Conservation (phyloP, 2,113 vertebrate species). For the Ammospiza nelsoni region DNA sequence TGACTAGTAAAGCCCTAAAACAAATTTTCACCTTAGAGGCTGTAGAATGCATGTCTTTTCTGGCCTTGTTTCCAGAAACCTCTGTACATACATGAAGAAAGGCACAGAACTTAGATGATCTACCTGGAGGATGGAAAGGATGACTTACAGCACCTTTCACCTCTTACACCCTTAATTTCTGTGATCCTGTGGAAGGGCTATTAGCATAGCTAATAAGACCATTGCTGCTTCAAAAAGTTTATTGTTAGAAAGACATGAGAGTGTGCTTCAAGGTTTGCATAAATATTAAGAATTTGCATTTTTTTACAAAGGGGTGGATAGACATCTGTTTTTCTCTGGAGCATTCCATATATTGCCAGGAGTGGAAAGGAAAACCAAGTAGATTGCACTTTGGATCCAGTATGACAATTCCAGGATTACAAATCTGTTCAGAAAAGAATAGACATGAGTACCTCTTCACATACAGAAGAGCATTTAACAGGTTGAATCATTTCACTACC, state of each 20-base stretch:
- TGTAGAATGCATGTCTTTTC: background rate
- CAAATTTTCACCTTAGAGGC: background rate
- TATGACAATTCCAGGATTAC: background rate
- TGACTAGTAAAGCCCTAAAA: background rate
- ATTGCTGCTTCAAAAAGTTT: background rate
- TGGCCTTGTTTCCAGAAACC: background rate
- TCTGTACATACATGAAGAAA: background rate
- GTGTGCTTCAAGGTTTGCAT: background rate
- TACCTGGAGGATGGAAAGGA: background rate
- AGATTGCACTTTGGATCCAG: background rate
- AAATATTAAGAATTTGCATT: background rate
- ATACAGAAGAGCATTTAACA: background rate
- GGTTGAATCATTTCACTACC: background rate
- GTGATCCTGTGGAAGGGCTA: background rate
- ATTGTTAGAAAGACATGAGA: background rate
- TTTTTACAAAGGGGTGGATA: background rate
- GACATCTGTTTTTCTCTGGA: background rate
- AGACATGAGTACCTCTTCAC: background rate
- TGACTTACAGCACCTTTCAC: background rate
- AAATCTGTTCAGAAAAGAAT: background rate
- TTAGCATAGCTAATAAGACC: background rate
- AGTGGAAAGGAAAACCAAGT: background rate
- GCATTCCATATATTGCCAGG: background rate
- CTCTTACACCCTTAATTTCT: background rate
- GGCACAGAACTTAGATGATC: background rate